These are phyloP conservation scores for Acleris emargana DNA, from an alignment of 2,888 invertebrate genomes.

Conservation along the genomic window DNA sequence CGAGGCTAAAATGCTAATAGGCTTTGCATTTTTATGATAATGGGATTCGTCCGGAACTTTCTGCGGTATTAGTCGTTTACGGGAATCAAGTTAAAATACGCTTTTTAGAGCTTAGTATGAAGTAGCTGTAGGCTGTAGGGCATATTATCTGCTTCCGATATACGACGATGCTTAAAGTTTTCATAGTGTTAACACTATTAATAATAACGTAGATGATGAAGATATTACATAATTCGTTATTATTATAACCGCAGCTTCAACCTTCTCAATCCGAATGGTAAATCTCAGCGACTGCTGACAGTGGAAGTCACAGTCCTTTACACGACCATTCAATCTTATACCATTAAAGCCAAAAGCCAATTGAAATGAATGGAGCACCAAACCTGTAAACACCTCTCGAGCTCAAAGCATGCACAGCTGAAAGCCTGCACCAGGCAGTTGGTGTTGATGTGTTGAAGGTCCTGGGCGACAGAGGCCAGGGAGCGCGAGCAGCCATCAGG, in stretches of 20 bases:
- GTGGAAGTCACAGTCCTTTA: too few relatives aligned
- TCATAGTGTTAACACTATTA: too few relatives aligned
- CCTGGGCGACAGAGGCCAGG: conserved; percentile 62
- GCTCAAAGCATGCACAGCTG: conserved; percentile 58
- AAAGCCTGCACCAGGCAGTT: conserved; percentile 70
- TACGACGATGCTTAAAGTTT: too few relatives aligned
- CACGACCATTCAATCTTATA: too few relatives aligned
- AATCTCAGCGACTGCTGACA: too few relatives aligned
- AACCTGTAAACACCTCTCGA: conserved; percentile 74
- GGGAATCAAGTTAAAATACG: neutral
- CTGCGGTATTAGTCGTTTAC: neutral
- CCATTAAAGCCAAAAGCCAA: neutral
- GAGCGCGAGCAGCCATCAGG: conserved; percentile 47
- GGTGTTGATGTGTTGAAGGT: conserved; percentile 70
- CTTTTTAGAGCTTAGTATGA: too few relatives aligned
- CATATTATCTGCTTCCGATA: too few relatives aligned
- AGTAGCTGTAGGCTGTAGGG: too few relatives aligned
- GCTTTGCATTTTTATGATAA: conserved; percentile 32
- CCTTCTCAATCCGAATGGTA: too few relatives aligned
- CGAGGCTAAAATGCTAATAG: conserved; percentile 29
- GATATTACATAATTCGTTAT: too few relatives aligned
- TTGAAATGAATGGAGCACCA: neutral
- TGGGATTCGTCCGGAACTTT: conserved; percentile 4
- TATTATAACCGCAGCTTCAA: too few relatives aligned
- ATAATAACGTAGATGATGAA: too few relatives aligned